Evolutionary conservation across 1,140 invertebrate genomes (phyloP).

Genomic region (Halesus radiatus): DNA sequence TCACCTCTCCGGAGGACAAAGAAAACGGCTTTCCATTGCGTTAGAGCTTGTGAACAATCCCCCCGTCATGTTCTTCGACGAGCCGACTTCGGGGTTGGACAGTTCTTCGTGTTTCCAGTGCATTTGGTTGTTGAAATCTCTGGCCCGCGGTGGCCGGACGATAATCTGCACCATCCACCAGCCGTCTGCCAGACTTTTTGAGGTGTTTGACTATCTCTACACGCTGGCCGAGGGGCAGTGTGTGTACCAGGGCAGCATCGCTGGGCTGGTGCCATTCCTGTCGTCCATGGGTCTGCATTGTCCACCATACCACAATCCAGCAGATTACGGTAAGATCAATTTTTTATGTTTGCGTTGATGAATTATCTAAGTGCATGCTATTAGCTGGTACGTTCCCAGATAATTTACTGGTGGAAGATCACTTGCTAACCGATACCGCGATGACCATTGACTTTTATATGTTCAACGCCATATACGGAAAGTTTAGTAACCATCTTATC

Average conservation of each 20-base stretch:
- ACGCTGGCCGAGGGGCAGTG: slow-evolving; percentile 92
- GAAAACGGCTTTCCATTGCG: slow-evolving; percentile 92
- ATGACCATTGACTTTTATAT: no score
- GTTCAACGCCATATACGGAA: no score
- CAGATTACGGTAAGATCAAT: slow-evolving; percentile 85
- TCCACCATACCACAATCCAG: slow-evolving; percentile 95
- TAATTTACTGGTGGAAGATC: no score
- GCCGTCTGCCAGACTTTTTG: slow-evolving; percentile 94
- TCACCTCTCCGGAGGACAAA: slow-evolving; percentile 92
- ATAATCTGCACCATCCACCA: slow-evolving; percentile 98
- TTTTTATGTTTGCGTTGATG: no score
- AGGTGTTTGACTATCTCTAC: slow-evolving; percentile 95
- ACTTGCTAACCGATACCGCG: no score
- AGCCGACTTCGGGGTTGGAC: slow-evolving; percentile 96
- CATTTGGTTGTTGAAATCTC: slow-evolving; percentile 84
- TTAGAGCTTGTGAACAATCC: slow-evolving; percentile 91
- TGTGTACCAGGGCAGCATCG: slow-evolving; percentile 88
- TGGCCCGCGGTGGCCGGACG: slow-evolving; percentile 86
- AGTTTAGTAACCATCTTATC: no score
- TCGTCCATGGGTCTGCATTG: slow-evolving; percentile 86
- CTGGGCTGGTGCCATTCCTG: slow-evolving; percentile 89
- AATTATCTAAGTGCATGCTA: no score
- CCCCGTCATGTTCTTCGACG: slow-evolving; percentile 97
- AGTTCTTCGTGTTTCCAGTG: slow-evolving; percentile 94
- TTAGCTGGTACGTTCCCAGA: no score